These are phyloP conservation scores for Proteles cristata DNA, from an alignment of 2,113 vertebrate species.

Conservation along the genomic window DNA sequence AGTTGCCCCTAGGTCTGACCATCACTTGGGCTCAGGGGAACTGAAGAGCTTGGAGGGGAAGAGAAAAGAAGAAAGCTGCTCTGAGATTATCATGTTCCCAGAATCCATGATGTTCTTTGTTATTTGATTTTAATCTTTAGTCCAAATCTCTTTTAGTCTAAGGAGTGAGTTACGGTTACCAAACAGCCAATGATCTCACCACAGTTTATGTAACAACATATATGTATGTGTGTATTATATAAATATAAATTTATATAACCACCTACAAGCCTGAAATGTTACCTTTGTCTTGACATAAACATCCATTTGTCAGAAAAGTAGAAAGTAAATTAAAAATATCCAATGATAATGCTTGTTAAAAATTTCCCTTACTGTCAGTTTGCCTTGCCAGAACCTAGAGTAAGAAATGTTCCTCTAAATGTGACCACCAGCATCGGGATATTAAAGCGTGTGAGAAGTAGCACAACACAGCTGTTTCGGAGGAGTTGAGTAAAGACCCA, in stretches of 20 bases:
- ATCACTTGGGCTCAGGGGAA: not conserved
- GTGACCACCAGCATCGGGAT: not conserved
- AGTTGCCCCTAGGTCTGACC: not conserved
- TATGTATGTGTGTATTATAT: not conserved
- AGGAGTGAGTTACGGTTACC: not conserved
- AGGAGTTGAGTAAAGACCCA: not conserved
- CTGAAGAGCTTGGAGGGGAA: not conserved
- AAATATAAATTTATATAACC: not conserved
- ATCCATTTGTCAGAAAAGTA: constrained; percentile 6
- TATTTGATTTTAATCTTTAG: constrained; percentile 1
- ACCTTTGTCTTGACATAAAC: not conserved
- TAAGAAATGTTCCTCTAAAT: not conserved
- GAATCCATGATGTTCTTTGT: not conserved
- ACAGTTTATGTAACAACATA: not conserved
- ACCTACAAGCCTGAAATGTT: not conserved
- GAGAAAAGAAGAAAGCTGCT: not conserved
- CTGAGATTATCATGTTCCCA: not conserved
- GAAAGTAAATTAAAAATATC: not conserved
- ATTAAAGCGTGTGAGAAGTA: not conserved
- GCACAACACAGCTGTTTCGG: too few species aligned
- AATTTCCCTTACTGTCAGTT: not conserved
- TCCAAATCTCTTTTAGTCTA: not conserved
- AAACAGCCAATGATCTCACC: not conserved
- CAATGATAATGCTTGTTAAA: not conserved
- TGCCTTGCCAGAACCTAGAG: not conserved